Conservation (phyloP, 1,140 invertebrate genomes). For the Rhizoglyphus robini region DNA sequence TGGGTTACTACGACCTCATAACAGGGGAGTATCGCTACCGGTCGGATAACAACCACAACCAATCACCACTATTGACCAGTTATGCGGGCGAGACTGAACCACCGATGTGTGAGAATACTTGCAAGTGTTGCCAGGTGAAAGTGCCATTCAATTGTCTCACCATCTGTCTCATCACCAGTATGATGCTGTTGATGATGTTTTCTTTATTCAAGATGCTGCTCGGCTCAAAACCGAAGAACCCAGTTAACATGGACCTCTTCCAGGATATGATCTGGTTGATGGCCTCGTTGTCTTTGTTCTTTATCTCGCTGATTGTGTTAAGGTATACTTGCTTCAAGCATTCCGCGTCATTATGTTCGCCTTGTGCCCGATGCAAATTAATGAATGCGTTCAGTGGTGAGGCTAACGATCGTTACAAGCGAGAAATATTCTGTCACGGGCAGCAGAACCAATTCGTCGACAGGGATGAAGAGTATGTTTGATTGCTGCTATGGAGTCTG, state of each 20-base stretch:
- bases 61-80: background rate
- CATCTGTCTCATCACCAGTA: slow-evolving; percentile 16
- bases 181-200: slow-evolving; percentile 19
- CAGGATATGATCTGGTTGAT: slow-evolving; percentile 14
- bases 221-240: background rate
- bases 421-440: too few species aligned
- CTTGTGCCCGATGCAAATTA: background rate
- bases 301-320: background rate
- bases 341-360: background rate
- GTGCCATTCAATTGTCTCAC: slow-evolving; percentile 19
- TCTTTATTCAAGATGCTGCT: background rate
- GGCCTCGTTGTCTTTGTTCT: background rate
- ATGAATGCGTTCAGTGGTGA: background rate
- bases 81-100: slow-evolving; percentile 13
- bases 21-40: slow-evolving; percentile 17
- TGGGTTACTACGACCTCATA: slow-evolving; percentile 13
- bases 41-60: background rate
- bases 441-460: too few species aligned
- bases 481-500: too few species aligned
- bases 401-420: too few species aligned
- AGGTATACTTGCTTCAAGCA: background rate
- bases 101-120: slow-evolving; percentile 16
- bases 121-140: slow-evolving; percentile 13
- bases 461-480: too few species aligned
- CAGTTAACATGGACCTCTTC: background rate